Base-by-base conservation (phyloP, 2,797 vertebrate species). In the Notoglanidium macrostoma region DNA sequence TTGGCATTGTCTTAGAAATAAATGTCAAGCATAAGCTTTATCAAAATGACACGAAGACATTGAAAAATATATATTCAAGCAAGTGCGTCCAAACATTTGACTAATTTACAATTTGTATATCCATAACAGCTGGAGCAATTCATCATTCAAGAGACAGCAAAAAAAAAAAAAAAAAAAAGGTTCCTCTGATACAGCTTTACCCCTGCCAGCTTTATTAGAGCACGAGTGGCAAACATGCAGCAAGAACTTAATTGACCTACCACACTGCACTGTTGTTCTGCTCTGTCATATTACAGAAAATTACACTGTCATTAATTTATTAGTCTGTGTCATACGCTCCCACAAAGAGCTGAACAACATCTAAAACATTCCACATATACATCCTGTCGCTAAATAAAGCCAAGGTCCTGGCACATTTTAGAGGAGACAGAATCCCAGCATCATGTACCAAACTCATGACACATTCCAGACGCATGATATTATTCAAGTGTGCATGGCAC, bases 241-340 rank as follows among this genome's bases (percentile, higher is more conserved):
- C 46, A 83, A 67, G 46, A 87, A 70, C 65, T 54, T 65, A 76
- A 83, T 44, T 61, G 44, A 77, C 80, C n/a, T 70, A 44, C 40
- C n/a, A 78, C 61, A 51, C 54, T 72, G 35, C 51, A 51, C 51
- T 84, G 51, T 32, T 54, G 32, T 5, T 21, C 61, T 79, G 83
- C 55, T 51, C 12, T 57, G 61, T 61, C 26, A 72, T 17, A 54
- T 88, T 84, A 85, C 29, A 87, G 63, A 76, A 84, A 78, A 84
- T 79, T 49, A 70, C 63, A 87, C 51, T 87, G 32, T 76, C 73
- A 29, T 83, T 46, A 26, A 54, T 40, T 44, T n/a, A 65, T 26
- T 46, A 65, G 21, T 59, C 44, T 12, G 55, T 67, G 17, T 63
- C 55, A 21, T 57, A 82, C 3, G 5, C 65, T 51, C 67, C 44